Conservation (phyloP, 2,797 vertebrate genomes). For the Hylomyscus alleni region DNA sequence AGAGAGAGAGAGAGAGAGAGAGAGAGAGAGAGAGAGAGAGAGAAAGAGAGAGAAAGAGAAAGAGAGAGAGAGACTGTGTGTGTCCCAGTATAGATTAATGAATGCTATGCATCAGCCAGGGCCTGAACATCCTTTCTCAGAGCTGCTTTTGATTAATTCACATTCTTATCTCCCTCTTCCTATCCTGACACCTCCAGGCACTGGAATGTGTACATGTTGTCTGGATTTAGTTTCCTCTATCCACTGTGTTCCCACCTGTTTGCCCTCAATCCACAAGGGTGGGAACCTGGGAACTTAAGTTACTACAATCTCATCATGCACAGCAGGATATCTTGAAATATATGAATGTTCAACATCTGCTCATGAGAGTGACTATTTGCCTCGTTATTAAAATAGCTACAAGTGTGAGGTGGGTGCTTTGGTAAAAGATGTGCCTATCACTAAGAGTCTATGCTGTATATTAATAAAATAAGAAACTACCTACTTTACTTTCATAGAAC, state of each 20-base stretch:
- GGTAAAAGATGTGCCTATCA: not conserved
- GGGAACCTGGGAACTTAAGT: not conserved
- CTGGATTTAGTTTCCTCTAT: constrained; percentile 1
- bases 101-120: constrained; percentile 65
- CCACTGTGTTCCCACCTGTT: not conserved
- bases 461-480: constrained; percentile 2
- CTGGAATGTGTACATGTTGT: constrained; percentile 5
- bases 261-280: not conserved
- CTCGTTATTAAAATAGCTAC: constrained; percentile 26
- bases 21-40: too few species aligned
- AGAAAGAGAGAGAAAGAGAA: too few species aligned
- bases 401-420: not conserved
- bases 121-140: constrained; percentile 48
- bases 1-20: too few species aligned
- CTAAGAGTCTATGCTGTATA: not conserved
- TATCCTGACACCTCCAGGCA: not conserved
- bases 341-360: not conserved
- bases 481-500: not conserved
- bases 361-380: not conserved
- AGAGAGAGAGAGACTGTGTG: too few species aligned
- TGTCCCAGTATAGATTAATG: constrained; percentile 78
- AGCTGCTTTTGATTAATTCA: constrained; percentile 68
- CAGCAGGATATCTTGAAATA: not conserved
- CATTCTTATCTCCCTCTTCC: not conserved
- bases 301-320: not conserved